Conservation (phyloP, 2,113 vertebrate genomes). For the Misgurnus mizolepis region DNA sequence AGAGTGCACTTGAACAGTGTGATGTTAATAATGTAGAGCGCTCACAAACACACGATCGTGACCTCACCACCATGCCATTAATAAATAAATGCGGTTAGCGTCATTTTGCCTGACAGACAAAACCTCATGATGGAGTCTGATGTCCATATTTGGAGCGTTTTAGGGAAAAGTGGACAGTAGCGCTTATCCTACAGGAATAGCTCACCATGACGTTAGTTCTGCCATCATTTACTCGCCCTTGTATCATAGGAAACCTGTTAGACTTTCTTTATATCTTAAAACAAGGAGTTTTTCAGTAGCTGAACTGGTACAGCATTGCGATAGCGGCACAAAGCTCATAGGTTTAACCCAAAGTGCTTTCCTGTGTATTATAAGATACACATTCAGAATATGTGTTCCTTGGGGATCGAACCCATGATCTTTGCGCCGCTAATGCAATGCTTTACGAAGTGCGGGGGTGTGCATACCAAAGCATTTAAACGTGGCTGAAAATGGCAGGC, state of each 20-base stretch:
- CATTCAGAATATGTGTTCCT: no score
- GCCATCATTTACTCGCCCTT: not conserved
- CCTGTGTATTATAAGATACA: no score
- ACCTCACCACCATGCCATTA: not conserved
- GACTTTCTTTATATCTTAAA: not conserved
- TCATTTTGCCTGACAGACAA: not conserved
- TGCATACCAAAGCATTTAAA: no score
- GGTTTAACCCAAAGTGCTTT: no score
- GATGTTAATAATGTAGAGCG: constrained; percentile 18
- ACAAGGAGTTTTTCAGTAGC: not conserved
- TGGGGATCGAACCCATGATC: no score
- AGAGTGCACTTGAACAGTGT: not conserved
- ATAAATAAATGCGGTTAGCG: not conserved
- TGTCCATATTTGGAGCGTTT: not conserved
- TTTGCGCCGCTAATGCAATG: no score
- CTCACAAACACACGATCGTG: constrained; percentile 8
- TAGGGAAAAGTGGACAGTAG: no score
- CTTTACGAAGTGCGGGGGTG: no score
- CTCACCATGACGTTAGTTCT: not conserved
- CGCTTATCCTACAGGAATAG: no score
- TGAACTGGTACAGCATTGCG: not conserved
- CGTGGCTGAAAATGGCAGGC: no score
- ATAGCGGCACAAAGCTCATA: no score
- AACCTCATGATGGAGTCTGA: no score
- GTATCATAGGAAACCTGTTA: not conserved